Base-by-base conservation (phyloP, 2,113 vertebrate genomes). In the Paedocypris sp. region DNA sequence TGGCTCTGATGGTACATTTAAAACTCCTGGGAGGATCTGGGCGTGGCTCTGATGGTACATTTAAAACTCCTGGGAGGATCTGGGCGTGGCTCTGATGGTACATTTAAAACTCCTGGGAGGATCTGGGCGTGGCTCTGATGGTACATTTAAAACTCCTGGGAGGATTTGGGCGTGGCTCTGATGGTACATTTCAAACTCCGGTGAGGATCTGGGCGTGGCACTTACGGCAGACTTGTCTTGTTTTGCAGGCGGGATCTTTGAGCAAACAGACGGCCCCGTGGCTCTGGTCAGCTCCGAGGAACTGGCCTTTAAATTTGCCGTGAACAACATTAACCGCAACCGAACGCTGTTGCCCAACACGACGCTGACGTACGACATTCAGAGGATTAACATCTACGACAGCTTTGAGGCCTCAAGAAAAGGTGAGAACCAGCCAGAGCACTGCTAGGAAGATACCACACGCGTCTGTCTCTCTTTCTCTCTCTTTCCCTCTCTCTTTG, bases 381-480 rank as follows among this genome's bases (percentile, higher is more conserved):
- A 99, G 84, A 89, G 95, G 87, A 99, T 99, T 79, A 94, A 97
- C 77, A 97, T 98, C 82, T 97, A 96, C 0, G 95, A 99, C 85
- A 99, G 95, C 79, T 99, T 99, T 67, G 95, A 98, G 77, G 95
- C 95, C 1, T 98, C 94, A 4, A 91, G 95, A 68, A 99, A 99
- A 90, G 95, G 95, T 97, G 75, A 88, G 88, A 79, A 26, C 39
- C n/a, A n/a, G n/a, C n/a, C n/a, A n/a, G n/a, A n/a, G n/a, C n/a
- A n/a, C n/a, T n/a, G n/a, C n/a, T n/a, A n/a, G n/a, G n/a, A n/a
- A n/a, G n/a, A n/a, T n/a, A n/a, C n/a, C n/a, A n/a, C n/a, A n/a
- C n/a, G n/a, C n/a, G n/a, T n/a, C n/a, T n/a, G n/a, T n/a, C n/a
- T n/a, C n/a, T n/a, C n/a, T n/a, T n/a, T n/a, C n/a, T n/a, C n/a